A percentile compares a stretch with the other conserved stretches of the same genome.
Conservation (phyloP, 2,888 invertebrate genomes). For the Rhogogaster chlorosoma region DNA sequence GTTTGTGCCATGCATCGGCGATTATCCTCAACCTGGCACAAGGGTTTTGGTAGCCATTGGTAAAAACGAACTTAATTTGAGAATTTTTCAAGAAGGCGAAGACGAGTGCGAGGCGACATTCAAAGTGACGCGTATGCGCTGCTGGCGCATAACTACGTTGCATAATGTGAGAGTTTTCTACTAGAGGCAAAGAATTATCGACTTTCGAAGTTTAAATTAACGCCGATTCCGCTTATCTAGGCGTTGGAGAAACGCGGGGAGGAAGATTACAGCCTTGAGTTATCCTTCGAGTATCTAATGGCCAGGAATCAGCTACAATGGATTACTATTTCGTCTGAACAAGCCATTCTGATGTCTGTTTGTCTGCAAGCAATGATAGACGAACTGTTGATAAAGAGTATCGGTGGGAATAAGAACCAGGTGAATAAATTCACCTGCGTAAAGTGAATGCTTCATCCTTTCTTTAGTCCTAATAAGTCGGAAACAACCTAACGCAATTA, state of each 20-base stretch:
- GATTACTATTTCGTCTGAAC: constrained; percentile 94
- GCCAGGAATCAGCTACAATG: constrained; percentile 95
- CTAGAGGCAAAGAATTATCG: constrained; percentile 37
- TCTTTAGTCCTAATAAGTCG: not conserved
- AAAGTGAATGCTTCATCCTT: not conserved
- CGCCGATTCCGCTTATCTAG: constrained; percentile 57
- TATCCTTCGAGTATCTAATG: constrained; percentile 97
- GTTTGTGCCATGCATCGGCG: constrained; percentile 87
- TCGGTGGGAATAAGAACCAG: constrained; percentile 80
- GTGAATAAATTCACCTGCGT: constrained; percentile 62
- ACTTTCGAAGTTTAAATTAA: constrained; percentile 2
- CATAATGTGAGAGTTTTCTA: constrained; percentile 81
- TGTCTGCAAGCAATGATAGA: constrained; percentile 98
- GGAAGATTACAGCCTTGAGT: constrained; percentile 81
- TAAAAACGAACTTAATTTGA: constrained; percentile 90
- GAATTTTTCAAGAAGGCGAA: constrained; percentile 79
- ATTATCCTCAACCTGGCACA: constrained; percentile 87
- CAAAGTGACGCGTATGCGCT: constrained; percentile 97
- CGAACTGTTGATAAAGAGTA: constrained; percentile 90
- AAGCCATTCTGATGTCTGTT: constrained; percentile 97
- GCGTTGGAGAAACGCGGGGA: constrained; percentile 67
- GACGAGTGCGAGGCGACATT: constrained; percentile 91
- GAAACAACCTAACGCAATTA: not conserved
- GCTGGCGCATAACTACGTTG: constrained; percentile 96
- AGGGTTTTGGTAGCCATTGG: constrained; percentile 90